Evolutionary conservation across 2,888 invertebrate genomes (phyloP), one percentile per base, ranked within the genome.

Genomic region (Macroteleia sp.): DNA sequence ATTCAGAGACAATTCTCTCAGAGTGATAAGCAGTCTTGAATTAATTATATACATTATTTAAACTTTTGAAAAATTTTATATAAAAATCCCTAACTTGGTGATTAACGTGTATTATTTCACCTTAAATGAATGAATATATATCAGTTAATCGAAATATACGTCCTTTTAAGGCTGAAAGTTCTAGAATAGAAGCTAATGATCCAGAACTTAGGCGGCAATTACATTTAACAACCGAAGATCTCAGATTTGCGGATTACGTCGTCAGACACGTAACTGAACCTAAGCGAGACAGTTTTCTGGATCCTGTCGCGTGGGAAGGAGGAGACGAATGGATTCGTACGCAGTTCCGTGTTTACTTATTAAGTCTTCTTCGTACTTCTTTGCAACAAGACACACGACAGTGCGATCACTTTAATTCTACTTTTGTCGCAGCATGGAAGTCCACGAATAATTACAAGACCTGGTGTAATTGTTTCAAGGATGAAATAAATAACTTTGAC

Each of bases 311-410:
- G 17, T 96, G 96, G 95, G 97, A 97, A 91, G 99, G 99, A 52
- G 98, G 98, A 19, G 99, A 99, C 88, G 96, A 97, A 82, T 99
- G 99, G 99, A 96, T 99, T 79, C 93, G 99, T 81, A 95, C 97
- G 57, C 99, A 99, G 91, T 99, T 99, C 90, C 95, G 96, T 81
- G 95, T 96, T 54, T 97, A 97, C 89, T 92, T 97, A 79, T 92
- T 97, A 83, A 96, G 96, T 86, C 92, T 98, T 73, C 89, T 97
- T 81, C 93, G 97, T 84, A 97, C 97, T 6, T 95, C 96, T 30
- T 92, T 96, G 77, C 91, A 95, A 82, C 95, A 96, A 83, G 95
- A 95, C 41, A 93, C 94, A 71, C 94, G 96, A 80, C 97, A 97
- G 88, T 93, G 95, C 48, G 98, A 98, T 82, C 96, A 98, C 82